These are phyloP conservation scores for Agrochola litura DNA, from an alignment of 2,888 invertebrate species.

Conservation along the genomic window DNA sequence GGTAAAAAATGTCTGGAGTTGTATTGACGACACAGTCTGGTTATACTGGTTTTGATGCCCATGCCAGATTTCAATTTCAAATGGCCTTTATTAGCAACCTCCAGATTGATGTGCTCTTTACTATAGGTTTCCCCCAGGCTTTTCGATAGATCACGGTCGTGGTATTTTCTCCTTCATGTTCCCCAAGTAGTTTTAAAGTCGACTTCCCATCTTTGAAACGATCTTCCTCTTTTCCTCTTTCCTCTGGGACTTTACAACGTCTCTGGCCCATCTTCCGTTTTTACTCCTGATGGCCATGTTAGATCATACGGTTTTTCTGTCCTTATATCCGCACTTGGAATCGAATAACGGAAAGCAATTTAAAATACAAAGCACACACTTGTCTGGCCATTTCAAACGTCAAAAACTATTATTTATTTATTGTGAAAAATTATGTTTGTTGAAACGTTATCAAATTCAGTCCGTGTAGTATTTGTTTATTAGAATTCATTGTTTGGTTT, in stretches of 20 bases:
- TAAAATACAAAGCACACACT: neutral
- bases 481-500: constrained; percentile 37
- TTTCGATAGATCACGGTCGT: neutral
- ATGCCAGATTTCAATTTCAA: neutral
- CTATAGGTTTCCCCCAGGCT: neutral
- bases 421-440: constrained; percentile 2
- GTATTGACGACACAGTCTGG: neutral
- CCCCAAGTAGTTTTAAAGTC: neutral
- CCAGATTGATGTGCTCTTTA: neutral
- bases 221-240: neutral
- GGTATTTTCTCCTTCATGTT: neutral
- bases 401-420: constrained; percentile 22
- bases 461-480: constrained; percentile 47
- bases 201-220: neutral
- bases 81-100: neutral
- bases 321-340: neutral
- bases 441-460: constrained; percentile 34
- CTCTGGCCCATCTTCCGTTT: neutral
- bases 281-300: neutral
- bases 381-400: neutral
- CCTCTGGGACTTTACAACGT: neutral
- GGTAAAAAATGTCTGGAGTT: neutral
- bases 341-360: neutral
- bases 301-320: neutral
- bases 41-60: neutral